Conservation (phyloP, 2,797 vertebrate genomes). For the Lemur catta region DNA sequence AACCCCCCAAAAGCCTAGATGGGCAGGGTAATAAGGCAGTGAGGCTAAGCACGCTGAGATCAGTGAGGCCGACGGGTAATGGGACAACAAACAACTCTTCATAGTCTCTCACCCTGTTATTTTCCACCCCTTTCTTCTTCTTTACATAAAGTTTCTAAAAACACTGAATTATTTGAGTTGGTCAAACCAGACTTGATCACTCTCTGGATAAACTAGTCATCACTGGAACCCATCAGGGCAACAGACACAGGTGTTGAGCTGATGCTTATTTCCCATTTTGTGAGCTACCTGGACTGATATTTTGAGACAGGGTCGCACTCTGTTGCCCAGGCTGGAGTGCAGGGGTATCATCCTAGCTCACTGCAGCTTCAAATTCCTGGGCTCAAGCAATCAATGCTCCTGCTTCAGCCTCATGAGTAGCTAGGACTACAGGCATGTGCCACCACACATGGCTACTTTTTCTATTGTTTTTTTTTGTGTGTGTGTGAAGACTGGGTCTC, state of each 20-base stretch:
- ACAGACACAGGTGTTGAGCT: not conserved
- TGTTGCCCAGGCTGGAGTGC: not conserved
- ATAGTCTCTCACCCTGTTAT: not conserved
- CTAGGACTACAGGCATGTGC: not conserved
- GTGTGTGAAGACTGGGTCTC: not conserved
- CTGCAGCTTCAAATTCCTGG: not conserved
- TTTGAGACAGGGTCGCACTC: not conserved
- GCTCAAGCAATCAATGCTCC: not conserved
- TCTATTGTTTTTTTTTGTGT: not conserved
- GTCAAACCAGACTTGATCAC: not conserved
- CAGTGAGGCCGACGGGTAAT: not conserved
- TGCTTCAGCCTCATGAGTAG: not conserved
- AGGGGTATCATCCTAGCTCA: not conserved
- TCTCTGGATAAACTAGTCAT: not conserved
- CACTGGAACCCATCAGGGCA: not conserved
- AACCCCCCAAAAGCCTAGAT: not conserved
- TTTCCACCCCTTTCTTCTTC: not conserved
- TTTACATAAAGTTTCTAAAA: not conserved
- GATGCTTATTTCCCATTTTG: not conserved
- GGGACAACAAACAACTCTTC: not conserved
- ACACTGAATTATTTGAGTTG: not conserved
- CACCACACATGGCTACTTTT: not conserved
- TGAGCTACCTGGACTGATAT: not conserved
- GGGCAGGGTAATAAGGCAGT: no score
- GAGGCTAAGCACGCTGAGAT: not conserved